phyloP scores from a whole-genome alignment of 2,113 vertebrate species.

The Lucifuga dentata region DNA sequence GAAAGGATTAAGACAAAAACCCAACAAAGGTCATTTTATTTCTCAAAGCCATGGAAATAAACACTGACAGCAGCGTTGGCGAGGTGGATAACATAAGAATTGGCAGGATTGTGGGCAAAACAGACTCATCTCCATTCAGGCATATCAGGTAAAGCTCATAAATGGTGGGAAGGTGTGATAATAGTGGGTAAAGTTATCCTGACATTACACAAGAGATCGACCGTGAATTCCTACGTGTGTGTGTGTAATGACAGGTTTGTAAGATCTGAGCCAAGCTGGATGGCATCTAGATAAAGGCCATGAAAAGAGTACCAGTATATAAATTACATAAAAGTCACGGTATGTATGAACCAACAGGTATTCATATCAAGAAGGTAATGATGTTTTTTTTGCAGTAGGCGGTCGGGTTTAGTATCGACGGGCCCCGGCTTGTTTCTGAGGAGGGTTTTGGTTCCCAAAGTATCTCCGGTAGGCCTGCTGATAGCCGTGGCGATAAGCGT shows the following conservation, averaged over 20 bases:
- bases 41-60: conserved; percentile 24
- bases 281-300: conserved; percentile 13
- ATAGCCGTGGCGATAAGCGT: conserved; percentile 81
- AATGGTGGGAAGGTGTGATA: conserved; percentile 45
- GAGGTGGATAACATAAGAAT: conserved; percentile 26
- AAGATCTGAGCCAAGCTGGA: conserved; percentile 11
- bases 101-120: conserved; percentile 26
- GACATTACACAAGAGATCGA: conserved; percentile 48
- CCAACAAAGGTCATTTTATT: conserved; percentile 28
- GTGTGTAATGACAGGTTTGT: conserved; percentile 24
- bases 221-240: conserved; percentile 24
- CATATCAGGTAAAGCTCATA: conserved; percentile 32
- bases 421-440: conserved; percentile 13
- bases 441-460: conserved; percentile 71
- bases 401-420: conserved; percentile 48
- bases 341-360: neutral
- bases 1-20: conserved; percentile 43
- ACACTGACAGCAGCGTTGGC: conserved; percentile 37
- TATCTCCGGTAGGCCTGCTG: conserved; percentile 86
- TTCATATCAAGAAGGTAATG: neutral
- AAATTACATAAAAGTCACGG: conserved; percentile 20
- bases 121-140: conserved; percentile 9
- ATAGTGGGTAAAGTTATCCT: conserved; percentile 48
- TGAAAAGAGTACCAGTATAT: conserved; percentile 18
- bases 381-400: neutral